Evolutionary conservation across 2,797 vertebrate genomes (phyloP), one percentile per base, ranked within the genome.

Genomic region (Arctocebus calabarensis): DNA sequence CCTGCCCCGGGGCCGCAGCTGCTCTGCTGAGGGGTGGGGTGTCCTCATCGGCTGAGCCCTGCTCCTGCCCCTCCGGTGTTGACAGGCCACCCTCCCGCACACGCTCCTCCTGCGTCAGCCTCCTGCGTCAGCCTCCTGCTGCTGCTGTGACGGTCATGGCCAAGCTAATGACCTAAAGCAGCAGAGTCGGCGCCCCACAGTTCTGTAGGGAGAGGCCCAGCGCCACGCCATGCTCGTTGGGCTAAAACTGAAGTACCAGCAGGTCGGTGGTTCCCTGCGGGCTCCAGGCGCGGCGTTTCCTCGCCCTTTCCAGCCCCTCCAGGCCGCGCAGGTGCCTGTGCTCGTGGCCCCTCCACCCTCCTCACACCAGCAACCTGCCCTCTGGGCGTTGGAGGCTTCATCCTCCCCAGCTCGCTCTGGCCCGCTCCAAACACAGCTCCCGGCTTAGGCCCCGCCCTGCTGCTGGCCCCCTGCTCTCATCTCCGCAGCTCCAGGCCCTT

Each of bases 71-170:
- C 48, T 13, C 45, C 45, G 40, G 48, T 14, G 48, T 48, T 10
- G 9, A 11, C 11, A 13, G 11, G 48, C 14, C 48, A 48, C 48
- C 48, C 48, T 48, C 52, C 17, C 34, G 27, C 7, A 74, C 22
- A 27, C 17, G 52, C 61, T 48, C 37, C 82, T 17, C 25, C 48
- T 61, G 2, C 34, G 2, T 75, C 45, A 17, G 37, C 61, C 25
- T 96, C 73, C 64, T 83, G 5, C 40, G n/a, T n/a, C 45, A 17
- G 37, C 61, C 25, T 96, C 73, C 64, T 83, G 5, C 40, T 19
- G 32, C 32, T 62, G 22, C 25, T 52, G 3, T 57, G 77, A 43
- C 62, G 84, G 90, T 79, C 57, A 8, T 12, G 4, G 32, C 73
- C 66, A 34, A 52, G 0, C 0, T 66, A 37, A 59, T 2, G 9